These are phyloP conservation scores for Temnothorax ravouxi DNA, from an alignment of 2,888 invertebrate species.

Conservation along the genomic window DNA sequence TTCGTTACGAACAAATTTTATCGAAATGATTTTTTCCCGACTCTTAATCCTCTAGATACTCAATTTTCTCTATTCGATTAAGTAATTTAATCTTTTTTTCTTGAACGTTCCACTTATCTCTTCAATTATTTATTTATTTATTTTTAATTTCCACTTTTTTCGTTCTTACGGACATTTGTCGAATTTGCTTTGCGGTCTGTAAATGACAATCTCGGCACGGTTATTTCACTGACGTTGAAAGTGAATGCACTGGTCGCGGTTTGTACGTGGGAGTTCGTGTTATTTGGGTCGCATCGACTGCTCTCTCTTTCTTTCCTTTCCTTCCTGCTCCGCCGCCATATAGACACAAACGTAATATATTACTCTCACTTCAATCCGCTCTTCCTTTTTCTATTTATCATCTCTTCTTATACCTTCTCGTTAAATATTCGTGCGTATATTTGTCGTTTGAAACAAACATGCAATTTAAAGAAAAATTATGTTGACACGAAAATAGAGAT, in stretches of 20 bases:
- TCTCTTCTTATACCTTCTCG: background rate
- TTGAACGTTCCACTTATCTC: background rate
- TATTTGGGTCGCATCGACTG: conserved; percentile 76
- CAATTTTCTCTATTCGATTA: background rate
- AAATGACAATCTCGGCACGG: conserved; percentile 61
- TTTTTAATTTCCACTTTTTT: background rate
- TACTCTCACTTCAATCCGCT: conserved; percentile 38
- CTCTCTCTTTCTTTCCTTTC: conserved; percentile 46
- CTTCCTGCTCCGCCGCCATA: conserved; percentile 49
- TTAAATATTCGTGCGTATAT: background rate
- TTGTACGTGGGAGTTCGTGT: conserved; percentile 76
- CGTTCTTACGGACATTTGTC: background rate
- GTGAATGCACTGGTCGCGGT: conserved; percentile 61
- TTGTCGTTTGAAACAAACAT: background rate
- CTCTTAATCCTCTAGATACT: too few relatives aligned
- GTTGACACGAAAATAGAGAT: background rate
- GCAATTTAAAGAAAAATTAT: background rate
- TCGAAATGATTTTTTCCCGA: too few relatives aligned
- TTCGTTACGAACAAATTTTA: too few relatives aligned
- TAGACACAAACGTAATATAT: conserved; percentile 6
- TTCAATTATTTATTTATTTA: background rate
- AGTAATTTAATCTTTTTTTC: background rate
- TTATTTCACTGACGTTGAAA: conserved; percentile 57
- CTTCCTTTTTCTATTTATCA: conserved; percentile 39
- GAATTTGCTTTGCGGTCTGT: conserved; percentile 24